These are phyloP conservation scores for Blastomussa wellsi DNA, from an alignment of 92 coral and sea anemone species.

Conservation along the genomic window DNA sequence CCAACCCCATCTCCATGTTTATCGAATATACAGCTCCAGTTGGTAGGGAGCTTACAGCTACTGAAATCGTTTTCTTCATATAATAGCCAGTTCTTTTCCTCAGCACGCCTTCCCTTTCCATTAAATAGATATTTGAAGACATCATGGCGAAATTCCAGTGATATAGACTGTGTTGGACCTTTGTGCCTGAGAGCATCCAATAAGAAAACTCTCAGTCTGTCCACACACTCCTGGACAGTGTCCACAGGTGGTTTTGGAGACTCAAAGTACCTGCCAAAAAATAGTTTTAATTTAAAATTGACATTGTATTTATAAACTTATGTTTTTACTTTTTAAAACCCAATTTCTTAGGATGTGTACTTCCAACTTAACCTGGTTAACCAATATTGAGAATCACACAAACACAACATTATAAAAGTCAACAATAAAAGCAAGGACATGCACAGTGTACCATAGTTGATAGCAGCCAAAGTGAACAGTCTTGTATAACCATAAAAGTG, in stretches of 20 bases:
- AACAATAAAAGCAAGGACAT: too few relatives aligned
- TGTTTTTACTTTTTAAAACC: too few relatives aligned
- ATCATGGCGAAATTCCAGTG: slow-evolving; percentile 63
- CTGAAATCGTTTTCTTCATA: slow-evolving; percentile 32
- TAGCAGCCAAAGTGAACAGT: too few relatives aligned
- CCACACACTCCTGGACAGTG: background rate
- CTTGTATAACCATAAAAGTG: too few relatives aligned
- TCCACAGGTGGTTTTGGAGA: background rate
- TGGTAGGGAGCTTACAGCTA: slow-evolving; percentile 34
- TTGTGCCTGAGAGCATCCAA: background rate
- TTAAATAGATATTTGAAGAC: slow-evolving; percentile 54
- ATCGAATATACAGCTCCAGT: slow-evolving; percentile 31
- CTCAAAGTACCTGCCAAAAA: slow-evolving; percentile 25
- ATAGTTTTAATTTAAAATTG: too few relatives aligned
- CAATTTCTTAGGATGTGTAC: too few relatives aligned
- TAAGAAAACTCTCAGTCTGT: background rate
- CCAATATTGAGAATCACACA: too few relatives aligned
- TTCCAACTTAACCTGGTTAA: too few relatives aligned
- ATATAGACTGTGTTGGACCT: background rate
- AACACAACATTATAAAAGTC: too few relatives aligned
- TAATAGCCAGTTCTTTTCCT: slow-evolving; percentile 26
- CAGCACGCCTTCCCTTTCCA: slow-evolving; percentile 26
- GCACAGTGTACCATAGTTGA: too few relatives aligned
- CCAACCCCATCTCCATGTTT: slow-evolving; percentile 45
- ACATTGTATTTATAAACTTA: too few relatives aligned